These are phyloP conservation scores for Ranitomeya imitator DNA, from an alignment of 2,113 vertebrate species.

Conservation along the genomic window DNA sequence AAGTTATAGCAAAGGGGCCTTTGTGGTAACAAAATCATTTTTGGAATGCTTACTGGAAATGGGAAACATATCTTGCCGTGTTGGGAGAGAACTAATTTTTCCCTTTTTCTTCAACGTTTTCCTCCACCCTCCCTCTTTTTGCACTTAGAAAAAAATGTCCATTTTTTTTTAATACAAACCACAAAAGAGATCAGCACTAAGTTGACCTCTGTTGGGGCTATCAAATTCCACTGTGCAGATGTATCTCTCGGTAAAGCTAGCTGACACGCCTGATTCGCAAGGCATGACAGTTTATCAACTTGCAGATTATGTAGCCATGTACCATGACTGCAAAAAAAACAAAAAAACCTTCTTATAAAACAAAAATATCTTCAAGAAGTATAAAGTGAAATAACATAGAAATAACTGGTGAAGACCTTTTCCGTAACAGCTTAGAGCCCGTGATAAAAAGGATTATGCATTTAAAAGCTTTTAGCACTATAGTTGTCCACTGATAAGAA, in stretches of 20 bases:
- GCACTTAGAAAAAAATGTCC: conserved; percentile 39
- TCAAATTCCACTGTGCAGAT: conserved; percentile 42
- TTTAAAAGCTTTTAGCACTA: conserved; percentile 48
- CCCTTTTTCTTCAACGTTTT: conserved; percentile 45
- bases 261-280: conserved; percentile 50
- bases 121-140: conserved; percentile 19
- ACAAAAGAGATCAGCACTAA: conserved; percentile 45
- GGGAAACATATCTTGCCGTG: conserved; percentile 58
- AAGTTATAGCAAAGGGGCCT: conserved; percentile 11
- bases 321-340: conserved; percentile 42
- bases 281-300: conserved; percentile 39
- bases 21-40: conserved; percentile 38
- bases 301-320: conserved; percentile 31
- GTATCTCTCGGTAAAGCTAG: conserved; percentile 33
- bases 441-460: conserved; percentile 32
- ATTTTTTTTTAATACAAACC: conserved; percentile 2
- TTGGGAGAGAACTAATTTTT: conserved; percentile 23
- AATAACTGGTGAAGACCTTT: not conserved
- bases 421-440: not conserved
- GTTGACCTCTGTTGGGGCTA: conserved; percentile 42
- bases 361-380: not conserved
- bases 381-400: conserved; percentile 7
- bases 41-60: conserved; percentile 42
- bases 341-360: not conserved
- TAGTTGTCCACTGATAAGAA: conserved; percentile 35